Conservation (phyloP, 2,797 vertebrate genomes). For the Acanthurus lineatus region DNA sequence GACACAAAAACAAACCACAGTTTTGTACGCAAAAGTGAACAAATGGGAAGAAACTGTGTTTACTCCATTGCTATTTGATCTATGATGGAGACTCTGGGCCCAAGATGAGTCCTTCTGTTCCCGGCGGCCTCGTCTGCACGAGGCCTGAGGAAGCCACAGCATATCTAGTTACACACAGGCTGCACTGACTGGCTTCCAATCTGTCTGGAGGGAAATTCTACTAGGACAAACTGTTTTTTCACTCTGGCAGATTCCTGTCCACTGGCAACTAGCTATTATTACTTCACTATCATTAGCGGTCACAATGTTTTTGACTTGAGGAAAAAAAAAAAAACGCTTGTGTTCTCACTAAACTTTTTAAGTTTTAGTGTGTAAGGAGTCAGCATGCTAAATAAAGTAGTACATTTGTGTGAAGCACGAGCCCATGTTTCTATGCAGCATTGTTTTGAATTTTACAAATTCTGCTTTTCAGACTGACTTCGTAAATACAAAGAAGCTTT, state of each 20-base stretch:
- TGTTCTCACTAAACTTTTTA: not conserved
- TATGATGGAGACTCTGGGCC: constrained; percentile 30
- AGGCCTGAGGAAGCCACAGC: constrained; percentile 68
- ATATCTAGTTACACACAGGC: constrained; percentile 77
- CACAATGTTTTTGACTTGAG: constrained; percentile 45
- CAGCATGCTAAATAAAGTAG: not conserved
- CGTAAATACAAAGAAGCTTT: constrained; percentile 44
- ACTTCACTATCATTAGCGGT: constrained; percentile 73
- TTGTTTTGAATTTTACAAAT: constrained; percentile 17
- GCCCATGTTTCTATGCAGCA: not conserved
- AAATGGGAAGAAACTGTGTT: constrained; percentile 39
- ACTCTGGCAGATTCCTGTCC: constrained; percentile 51
- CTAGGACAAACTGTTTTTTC: constrained; percentile 67
- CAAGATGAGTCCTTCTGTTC: constrained; percentile 33
- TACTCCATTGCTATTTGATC: constrained; percentile 52
- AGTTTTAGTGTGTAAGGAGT: not conserved
- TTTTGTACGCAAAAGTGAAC: constrained; percentile 11
- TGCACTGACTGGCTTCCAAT: constrained; percentile 74
- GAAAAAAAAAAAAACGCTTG: not conserved
- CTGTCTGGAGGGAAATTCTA: constrained; percentile 72
- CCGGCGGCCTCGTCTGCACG: constrained; percentile 43
- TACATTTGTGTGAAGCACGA: not conserved
- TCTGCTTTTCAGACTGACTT: constrained; percentile 6
- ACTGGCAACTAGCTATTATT: constrained; percentile 65
- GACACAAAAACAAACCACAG: constrained; percentile 20